Evolutionary conservation across 2,888 invertebrate species (phyloP).

Genomic region (Anticlea derivata): DNA sequence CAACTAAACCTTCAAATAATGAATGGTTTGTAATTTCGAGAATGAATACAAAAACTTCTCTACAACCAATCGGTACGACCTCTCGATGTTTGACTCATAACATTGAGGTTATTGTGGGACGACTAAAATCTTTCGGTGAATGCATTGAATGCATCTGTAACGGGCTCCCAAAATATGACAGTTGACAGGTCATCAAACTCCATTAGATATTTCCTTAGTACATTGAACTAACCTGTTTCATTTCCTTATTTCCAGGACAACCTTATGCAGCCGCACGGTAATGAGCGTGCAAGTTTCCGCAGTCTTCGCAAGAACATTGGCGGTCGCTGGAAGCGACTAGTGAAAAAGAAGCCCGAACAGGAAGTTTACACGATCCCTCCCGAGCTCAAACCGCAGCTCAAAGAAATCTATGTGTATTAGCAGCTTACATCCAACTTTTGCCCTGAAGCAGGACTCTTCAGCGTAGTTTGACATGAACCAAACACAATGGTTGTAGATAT

Average conservation of each 20-base stretch:
- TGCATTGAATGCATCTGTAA: slow-evolving; percentile 65
- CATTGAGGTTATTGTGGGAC: slow-evolving; percentile 64
- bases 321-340: slow-evolving; percentile 93
- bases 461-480: slow-evolving; percentile 67
- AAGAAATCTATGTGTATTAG: slow-evolving; percentile 94
- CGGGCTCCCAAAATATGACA: slow-evolving; percentile 57
- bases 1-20: slow-evolving; percentile 34
- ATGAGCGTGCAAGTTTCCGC: slow-evolving; percentile 90
- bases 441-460: slow-evolving; percentile 75
- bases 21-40: slow-evolving; percentile 31
- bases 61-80: slow-evolving; percentile 50
- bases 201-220: slow-evolving; percentile 23
- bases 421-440: slow-evolving; percentile 42
- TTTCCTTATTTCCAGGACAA: slow-evolving; percentile 87
- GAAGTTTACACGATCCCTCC: slow-evolving; percentile 93
- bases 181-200: slow-evolving; percentile 55
- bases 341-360: slow-evolving; percentile 92
- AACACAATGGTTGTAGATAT: slow-evolving; percentile 64
- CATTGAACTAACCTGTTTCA: slow-evolving; percentile 39
- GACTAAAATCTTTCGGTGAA: slow-evolving; percentile 56
- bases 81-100: slow-evolving; percentile 55
- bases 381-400: slow-evolving; percentile 93
- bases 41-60: slow-evolving; percentile 30
- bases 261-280: slow-evolving; percentile 88
- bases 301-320: slow-evolving; percentile 94